Conservation (phyloP, 2,113 vertebrate species). For the Rhineura floridana region DNA sequence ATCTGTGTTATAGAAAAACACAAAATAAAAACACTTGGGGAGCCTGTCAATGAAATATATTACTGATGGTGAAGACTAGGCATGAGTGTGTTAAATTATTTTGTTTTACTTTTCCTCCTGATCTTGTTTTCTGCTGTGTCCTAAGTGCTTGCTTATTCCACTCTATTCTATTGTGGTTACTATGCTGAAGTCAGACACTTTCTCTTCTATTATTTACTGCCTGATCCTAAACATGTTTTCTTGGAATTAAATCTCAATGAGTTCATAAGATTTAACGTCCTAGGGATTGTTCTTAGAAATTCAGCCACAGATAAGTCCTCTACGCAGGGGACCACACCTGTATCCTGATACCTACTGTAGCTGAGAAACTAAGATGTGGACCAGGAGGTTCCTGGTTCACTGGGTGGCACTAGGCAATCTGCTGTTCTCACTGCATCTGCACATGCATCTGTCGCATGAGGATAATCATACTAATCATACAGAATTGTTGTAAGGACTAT, state of each 20-base stretch:
- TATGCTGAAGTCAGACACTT: not conserved
- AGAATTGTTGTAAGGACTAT: too few relatives aligned
- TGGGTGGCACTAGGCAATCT: too few relatives aligned
- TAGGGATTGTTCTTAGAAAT: not conserved
- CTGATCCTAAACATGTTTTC: not conserved
- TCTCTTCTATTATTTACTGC: not conserved
- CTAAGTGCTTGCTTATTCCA: not conserved
- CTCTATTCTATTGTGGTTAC: not conserved
- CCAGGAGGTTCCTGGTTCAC: too few relatives aligned
- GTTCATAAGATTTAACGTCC: not conserved
- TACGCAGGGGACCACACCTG: too few relatives aligned
- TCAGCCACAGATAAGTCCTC: not conserved
- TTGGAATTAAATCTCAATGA: not conserved
- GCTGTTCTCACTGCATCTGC: too few relatives aligned
- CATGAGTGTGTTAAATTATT: not conserved
- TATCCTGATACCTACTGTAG: not conserved
- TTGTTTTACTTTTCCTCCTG: not conserved
- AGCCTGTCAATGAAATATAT: not conserved
- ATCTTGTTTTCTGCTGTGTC: not conserved
- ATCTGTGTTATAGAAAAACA: slow-evolving; percentile 34
- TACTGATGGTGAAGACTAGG: not conserved
- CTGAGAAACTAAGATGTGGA: too few relatives aligned
- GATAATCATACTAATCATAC: too few relatives aligned
- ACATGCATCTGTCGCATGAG: too few relatives aligned
- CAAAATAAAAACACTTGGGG: not conserved